phyloP scores from a whole-genome alignment of 2,888 invertebrate genomes.

The Meloe dianella region DNA sequence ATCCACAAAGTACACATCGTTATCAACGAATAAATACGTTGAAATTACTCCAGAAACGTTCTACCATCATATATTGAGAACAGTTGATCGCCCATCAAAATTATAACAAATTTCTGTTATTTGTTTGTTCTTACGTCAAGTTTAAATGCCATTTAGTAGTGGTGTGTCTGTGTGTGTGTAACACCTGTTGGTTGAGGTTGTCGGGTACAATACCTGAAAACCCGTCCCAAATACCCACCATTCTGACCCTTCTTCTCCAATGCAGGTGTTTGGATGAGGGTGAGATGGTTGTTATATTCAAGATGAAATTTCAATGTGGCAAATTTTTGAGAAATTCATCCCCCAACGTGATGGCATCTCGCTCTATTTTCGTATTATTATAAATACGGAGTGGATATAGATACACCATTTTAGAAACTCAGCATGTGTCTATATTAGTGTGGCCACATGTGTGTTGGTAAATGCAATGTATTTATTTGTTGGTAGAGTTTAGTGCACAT shows the following conservation, averaged over 20 bases:
- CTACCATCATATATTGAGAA: background rate
- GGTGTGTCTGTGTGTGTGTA: background rate
- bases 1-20: conserved; percentile 2
- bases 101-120: background rate
- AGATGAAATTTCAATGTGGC: conserved; percentile 34
- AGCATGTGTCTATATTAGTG: conserved; percentile 5
- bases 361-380: conserved; percentile 6
- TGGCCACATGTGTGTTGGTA: conserved; percentile 6
- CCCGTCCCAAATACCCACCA: background rate
- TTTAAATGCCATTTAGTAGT: conserved; percentile 9
- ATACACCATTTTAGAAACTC: conserved; percentile 10
- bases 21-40: background rate
- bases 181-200: background rate
- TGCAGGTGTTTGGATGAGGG: conserved; percentile 1
- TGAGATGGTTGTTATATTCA: conserved; percentile 28
- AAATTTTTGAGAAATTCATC: conserved; percentile 32
- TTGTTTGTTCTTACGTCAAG: background rate
- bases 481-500: conserved; percentile 50
- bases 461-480: conserved; percentile 46
- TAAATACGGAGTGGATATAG: background rate
- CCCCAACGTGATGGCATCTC: too few species aligned
- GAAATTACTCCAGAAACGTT: background rate
- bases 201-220: conserved; percentile 12
- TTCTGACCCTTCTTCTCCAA: background rate
- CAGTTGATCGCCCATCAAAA: background rate